Base-by-base conservation (phyloP, 2,797 vertebrate genomes). In the Crocidura indochinensis region DNA sequence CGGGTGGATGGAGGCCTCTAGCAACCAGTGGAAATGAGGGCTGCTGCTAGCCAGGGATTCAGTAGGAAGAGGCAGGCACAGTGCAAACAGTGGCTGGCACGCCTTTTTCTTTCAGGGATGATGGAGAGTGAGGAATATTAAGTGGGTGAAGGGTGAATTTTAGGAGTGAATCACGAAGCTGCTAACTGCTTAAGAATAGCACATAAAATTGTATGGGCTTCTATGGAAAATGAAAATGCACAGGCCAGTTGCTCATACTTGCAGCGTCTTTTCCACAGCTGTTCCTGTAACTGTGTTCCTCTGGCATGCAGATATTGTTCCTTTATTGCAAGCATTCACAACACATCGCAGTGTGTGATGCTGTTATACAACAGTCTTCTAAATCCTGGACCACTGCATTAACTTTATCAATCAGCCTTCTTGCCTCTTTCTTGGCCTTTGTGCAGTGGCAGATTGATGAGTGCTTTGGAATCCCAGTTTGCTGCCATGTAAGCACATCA, bases 261-360 rank as follows among this genome's bases (percentile, higher is more conserved):
- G 69, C 86, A 85, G 46, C 49, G 20, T 79, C 15, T 84, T 81
- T 78, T 83, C 65, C 71, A 5, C 64, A 92, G 90, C 29, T 90
- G 56, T 46, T 90, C 67, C 46, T 67, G 4, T 29, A 26, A 71
- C 31, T 71, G 94, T 86, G 92, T 87, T 88, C 75, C 84, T 81
- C 82, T 93, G 62, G 73, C 68, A 82, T 90, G 67, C 83, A 95
- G 92, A 95, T 95, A 87, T 71, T 95, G 84, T 92, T 91, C 49
- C 80, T 95, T 97, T 92, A 89, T 95, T 96, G 69, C 81, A 95
- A 20, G 27, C 27, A 85, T 0, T 0, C 87, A 94, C 94, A 90
- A 82, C 94, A 84, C 71, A 96, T 94, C 73, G 11, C 89, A 95
- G 65, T 86, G 29, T 91, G n/a, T 79, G 80, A 75, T 90, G 44